Conservation (phyloP, 2,888 invertebrate genomes). For the Temnothorax ravouxi region DNA sequence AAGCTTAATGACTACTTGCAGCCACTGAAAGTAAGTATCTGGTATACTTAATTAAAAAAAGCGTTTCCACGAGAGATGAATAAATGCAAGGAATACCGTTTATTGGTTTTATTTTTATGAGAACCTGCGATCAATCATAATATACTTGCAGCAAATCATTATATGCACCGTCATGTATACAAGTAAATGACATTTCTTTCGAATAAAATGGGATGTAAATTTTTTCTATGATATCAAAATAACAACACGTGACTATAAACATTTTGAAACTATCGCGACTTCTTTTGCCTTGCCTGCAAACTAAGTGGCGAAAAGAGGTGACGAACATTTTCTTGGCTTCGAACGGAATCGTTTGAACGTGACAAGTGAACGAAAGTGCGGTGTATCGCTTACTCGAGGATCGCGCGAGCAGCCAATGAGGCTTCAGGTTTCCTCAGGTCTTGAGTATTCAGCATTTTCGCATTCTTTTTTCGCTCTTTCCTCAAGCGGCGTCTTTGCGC, state of each 20-base stretch:
- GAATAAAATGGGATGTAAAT: neutral
- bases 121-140: no score
- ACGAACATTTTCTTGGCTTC: slow-evolving; percentile 56
- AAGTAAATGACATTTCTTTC: neutral
- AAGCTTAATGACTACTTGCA: neutral
- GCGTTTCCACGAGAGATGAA: neutral
- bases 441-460: neutral
- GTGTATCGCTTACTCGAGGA: slow-evolving; percentile 26
- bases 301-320: slow-evolving; percentile 50
- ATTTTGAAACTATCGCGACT: neutral
- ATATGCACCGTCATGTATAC: neutral
- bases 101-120: no score
- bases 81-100: slow-evolving; percentile 12
- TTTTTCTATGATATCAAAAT: neutral
- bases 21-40: neutral
- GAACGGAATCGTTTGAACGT: slow-evolving; percentile 63
- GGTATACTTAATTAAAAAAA: slow-evolving; percentile 13
- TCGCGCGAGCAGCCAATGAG: neutral
- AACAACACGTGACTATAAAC: neutral
- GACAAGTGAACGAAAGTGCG: slow-evolving; percentile 62
- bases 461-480: neutral
- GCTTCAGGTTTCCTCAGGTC: slow-evolving; percentile 9
- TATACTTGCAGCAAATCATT: no score
- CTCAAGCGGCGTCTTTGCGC: slow-evolving; percentile 20
- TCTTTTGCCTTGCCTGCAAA: slow-evolving; percentile 22